phyloP scores from a whole-genome alignment of 2,888 invertebrate species.

The Euzetes globulus region DNA sequence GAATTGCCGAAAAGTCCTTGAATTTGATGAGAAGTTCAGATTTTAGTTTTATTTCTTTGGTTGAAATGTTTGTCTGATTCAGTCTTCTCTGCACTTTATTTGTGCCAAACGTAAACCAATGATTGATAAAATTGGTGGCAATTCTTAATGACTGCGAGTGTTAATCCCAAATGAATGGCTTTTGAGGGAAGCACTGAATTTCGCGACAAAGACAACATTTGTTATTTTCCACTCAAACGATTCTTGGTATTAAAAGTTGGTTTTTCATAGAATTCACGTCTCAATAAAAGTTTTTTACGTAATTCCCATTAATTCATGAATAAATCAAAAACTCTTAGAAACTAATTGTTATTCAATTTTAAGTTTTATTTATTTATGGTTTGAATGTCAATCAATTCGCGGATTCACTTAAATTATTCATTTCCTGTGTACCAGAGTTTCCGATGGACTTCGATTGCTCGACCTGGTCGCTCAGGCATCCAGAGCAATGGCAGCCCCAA shows the following conservation, averaged over 20 bases:
- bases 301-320: no score
- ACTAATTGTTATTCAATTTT: no score
- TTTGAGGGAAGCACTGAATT: neutral
- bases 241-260: neutral
- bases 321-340: no score
- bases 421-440: neutral
- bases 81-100: neutral
- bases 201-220: neutral
- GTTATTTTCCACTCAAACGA: neutral
- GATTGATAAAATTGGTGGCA: conserved; percentile 5
- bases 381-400: no score
- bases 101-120: neutral
- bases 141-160: neutral
- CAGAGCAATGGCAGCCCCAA: conserved; percentile 40
- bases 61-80: conserved; percentile 15
- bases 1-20: neutral
- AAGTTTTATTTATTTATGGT: no score
- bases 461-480: conserved; percentile 39
- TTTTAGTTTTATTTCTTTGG: conserved; percentile 1
- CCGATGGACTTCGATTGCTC: neutral
- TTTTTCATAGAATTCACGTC: no score
- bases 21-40: conserved; percentile 14
- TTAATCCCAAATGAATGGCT: neutral
- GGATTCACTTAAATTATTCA: no score
- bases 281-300: no score